These are phyloP conservation scores for Notospermus geniculatus DNA, from an alignment of 1,140 invertebrate genomes.

Conservation along the genomic window DNA sequence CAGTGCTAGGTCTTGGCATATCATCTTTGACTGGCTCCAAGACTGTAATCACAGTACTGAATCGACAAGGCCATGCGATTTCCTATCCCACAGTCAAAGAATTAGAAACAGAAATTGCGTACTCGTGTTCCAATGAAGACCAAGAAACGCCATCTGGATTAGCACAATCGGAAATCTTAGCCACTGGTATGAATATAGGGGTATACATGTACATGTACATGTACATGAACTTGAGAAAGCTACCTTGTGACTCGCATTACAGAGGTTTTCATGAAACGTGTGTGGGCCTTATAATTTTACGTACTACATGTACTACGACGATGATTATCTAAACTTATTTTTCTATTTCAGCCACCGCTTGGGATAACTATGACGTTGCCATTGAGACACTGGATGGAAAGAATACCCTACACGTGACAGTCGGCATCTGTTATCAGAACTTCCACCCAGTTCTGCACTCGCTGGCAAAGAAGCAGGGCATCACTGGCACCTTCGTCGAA, in stretches of 20 bases:
- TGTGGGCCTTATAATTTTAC: background rate
- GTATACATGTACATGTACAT: no score
- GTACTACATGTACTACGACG: background rate
- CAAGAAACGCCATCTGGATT: conserved; percentile 11
- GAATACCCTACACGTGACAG: conserved; percentile 3
- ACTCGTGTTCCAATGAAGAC: conserved; percentile 4
- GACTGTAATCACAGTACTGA: conserved; percentile 13
- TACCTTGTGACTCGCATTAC: no score
- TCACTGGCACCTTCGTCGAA: background rate
- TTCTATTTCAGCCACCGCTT: background rate
- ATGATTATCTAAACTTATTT: background rate
- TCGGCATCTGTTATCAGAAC: conserved; percentile 7
- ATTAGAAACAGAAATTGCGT: conserved; percentile 17
- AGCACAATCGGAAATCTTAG: background rate
- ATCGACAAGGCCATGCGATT: conserved; percentile 13
- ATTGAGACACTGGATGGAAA: conserved; percentile 8
- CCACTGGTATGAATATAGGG: conserved; percentile 1
- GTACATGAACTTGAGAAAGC: no score
- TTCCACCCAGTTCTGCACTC: background rate
- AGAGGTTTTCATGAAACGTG: background rate
- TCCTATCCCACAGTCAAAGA: conserved; percentile 16
- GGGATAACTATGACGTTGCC: background rate
- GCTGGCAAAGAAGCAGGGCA: background rate
- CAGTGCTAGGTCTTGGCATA: conserved; percentile 14
- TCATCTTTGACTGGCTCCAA: conserved; percentile 17